phyloP scores from a whole-genome alignment of 2,113 vertebrate genomes.

The Thryonomys swinderianus region DNA sequence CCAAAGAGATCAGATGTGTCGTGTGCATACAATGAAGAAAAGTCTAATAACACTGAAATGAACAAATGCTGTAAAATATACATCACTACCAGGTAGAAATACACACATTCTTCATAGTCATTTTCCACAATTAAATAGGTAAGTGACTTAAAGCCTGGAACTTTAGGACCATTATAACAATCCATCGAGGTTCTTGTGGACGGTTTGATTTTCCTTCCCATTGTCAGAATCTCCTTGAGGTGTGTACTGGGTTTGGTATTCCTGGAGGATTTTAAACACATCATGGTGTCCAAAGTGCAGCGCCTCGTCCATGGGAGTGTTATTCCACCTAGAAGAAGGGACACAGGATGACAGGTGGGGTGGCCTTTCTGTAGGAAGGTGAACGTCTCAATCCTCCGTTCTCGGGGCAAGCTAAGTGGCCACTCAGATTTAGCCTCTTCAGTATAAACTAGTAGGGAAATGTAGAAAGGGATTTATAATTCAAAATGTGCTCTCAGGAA shows the following conservation, averaged over 20 bases:
- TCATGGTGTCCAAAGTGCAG: slow-evolving; percentile 99
- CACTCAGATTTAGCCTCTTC: neutral
- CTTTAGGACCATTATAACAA: slow-evolving; percentile 89
- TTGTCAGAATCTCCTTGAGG: slow-evolving; percentile 87
- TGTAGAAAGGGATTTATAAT: neutral
- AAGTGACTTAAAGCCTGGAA: slow-evolving; percentile 81
- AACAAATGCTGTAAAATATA: slow-evolving; percentile 86
- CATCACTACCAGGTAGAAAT: slow-evolving; percentile 89
- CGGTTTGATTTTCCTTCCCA: slow-evolving; percentile 89
- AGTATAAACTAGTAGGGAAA: neutral
- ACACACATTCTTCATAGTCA: slow-evolving; percentile 87
- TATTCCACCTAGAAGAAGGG: slow-evolving; percentile 93
- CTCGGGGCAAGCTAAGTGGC: neutral
- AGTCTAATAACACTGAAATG: slow-evolving; percentile 88
- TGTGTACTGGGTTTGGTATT: slow-evolving; percentile 95
- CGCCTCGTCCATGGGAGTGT: slow-evolving; percentile 98
- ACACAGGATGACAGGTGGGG: neutral
- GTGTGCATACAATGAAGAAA: slow-evolving; percentile 85
- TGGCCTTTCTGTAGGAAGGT: neutral
- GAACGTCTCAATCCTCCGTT: neutral
- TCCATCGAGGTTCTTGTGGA: slow-evolving; percentile 97
- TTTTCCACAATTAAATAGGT: slow-evolving; percentile 86
- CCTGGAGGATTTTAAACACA: slow-evolving; percentile 96
- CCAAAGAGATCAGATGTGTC: slow-evolving; percentile 86
- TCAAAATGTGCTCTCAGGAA: neutral